Base-by-base conservation (phyloP, 2,888 invertebrate species). In the Anarsia innoxiella region DNA sequence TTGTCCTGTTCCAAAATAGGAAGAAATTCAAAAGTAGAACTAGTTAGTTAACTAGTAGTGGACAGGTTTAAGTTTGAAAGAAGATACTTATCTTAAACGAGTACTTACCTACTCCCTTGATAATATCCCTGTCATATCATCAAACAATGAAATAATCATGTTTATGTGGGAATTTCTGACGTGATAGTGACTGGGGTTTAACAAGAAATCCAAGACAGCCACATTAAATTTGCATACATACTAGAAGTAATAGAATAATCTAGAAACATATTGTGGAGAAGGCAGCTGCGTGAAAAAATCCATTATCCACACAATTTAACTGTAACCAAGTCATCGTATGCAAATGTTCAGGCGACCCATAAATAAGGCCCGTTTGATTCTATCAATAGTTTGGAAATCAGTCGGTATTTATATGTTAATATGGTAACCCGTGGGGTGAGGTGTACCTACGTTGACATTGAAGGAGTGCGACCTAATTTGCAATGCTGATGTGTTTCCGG, bases 331-430 rank as follows among this genome's bases (percentile, higher is more conserved):
- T 32, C 4, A 19, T 16, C 30, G 12, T 46, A 51, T 47, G 49
- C 42, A 44, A 52, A 53, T 51, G 13, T 32, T 8, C 12, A n/a
- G n/a, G 36, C 15, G 36, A 36, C 41, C 50, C 49, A 57, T 64
- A 64, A 64, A 66, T 65, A 58, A 60, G 46, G 41, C 56, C 46
- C 53, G 60, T 73, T 70, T 63, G 60, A 64, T 52, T 53, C 59
- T 59, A 65, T 71, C 76, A 66, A 79, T 80, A 74, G 69, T 75
- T 75, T 15, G 59, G 62, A 66, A 74, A 79, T 71, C 74, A 75
- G 66, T 70, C 63, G 66, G 73, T 79, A 82, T 83, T 82, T 78
- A 80, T 77, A 83, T 83, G 80, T 51, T 62, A 82, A 83, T 80
- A 48, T 28, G 3, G 44, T 69, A 69, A 70, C 70, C 73, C 69